phyloP scores from a whole-genome alignment of 2,888 invertebrate species.

The Aphidoletes aphidimyza region DNA sequence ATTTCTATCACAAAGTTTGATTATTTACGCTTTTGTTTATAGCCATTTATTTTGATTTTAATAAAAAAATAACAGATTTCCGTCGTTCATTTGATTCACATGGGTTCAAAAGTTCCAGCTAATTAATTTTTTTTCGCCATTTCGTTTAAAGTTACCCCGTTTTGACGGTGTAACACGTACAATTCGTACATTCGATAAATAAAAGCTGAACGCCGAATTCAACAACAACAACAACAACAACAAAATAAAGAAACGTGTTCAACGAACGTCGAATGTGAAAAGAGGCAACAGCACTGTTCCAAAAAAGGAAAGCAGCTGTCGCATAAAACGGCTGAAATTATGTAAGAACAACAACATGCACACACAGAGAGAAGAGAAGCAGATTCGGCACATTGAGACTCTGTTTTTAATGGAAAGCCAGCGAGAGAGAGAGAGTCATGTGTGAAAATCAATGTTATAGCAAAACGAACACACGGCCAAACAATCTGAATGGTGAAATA shows the following conservation, averaged over 20 bases:
- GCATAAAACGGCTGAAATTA: slow-evolving; percentile 14
- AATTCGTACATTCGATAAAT: too few species aligned
- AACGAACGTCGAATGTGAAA: neutral
- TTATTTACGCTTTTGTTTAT: neutral
- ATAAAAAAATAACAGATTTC: neutral
- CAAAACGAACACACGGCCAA: neutral
- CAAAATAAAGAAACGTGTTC: neutral
- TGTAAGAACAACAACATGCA: neutral
- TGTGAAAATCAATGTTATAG: slow-evolving; percentile 45
- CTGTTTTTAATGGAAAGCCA: slow-evolving; percentile 10
- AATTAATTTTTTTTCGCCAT: slow-evolving; percentile 5
- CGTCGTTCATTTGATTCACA: neutral
- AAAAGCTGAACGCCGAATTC: neutral
- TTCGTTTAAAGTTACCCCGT: neutral
- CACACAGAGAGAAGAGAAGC: neutral
- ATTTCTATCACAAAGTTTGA: too few species aligned
- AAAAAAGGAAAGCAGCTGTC: slow-evolving; percentile 36
- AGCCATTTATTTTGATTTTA: neutral
- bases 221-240: neutral
- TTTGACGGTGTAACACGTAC: too few species aligned
- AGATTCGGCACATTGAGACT: neutral
- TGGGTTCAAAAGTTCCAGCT: neutral
- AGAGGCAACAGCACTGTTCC: neutral
- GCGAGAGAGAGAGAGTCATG: slow-evolving; percentile 18
- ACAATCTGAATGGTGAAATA: neutral